Percentiles rank a stretch among this genome's conserved stretches.
phyloP scores from a whole-genome alignment of 2,797 vertebrate genomes.

The Tolypeutes matacus region DNA sequence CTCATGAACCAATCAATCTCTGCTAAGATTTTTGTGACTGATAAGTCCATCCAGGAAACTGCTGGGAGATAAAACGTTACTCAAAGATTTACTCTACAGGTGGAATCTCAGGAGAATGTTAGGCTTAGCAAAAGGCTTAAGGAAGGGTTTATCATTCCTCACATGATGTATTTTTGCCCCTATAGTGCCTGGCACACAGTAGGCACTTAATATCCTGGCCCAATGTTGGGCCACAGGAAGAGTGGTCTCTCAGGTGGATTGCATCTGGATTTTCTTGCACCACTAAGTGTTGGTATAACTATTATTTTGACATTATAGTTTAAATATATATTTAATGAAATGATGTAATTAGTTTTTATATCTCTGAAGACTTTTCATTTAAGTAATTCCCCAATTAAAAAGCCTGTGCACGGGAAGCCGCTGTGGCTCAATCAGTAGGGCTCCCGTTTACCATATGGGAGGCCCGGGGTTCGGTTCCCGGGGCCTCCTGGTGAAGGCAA shows the following conservation, averaged over 20 bases:
- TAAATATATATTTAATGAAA: conserved; percentile 56
- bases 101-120: background rate
- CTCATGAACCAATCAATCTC: background rate
- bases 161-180: background rate
- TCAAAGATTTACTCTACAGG: background rate
- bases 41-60: background rate
- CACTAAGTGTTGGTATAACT: background rate
- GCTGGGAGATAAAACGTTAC: background rate
- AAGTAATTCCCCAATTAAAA: conserved; percentile 5
- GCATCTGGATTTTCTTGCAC: background rate
- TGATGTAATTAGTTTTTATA: conserved; percentile 47
- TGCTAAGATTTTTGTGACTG: background rate
- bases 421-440: no score
- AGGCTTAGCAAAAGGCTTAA: background rate
- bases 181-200: background rate
- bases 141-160: background rate
- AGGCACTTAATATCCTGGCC: background rate
- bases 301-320: conserved; percentile 19
- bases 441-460: no score
- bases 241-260: background rate
- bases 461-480: no score
- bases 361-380: conserved; percentile 24
- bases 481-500: no score
- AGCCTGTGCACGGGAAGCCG: no score
- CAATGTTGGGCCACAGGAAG: background rate